Conservation (phyloP, 2,797 vertebrate species). For the Decapterus maruadsi region DNA sequence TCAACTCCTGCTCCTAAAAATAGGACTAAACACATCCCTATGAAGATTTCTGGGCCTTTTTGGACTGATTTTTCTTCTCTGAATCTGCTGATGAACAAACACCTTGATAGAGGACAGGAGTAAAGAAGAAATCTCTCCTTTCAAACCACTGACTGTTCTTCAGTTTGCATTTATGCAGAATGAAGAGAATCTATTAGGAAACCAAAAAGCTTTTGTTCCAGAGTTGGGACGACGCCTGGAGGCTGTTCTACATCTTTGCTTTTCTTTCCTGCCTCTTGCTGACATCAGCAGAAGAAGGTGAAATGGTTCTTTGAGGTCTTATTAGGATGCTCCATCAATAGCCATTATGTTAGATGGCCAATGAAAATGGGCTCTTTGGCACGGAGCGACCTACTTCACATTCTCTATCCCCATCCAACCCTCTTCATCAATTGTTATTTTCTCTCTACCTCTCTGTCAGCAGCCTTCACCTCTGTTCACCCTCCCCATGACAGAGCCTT, state of each 20-base stretch:
- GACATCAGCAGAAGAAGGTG: slow-evolving; percentile 18
- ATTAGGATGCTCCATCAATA: slow-evolving; percentile 30
- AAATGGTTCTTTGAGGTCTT: slow-evolving; percentile 28
- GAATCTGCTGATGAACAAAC: neutral
- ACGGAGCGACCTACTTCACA: slow-evolving; percentile 13
- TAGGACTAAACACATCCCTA: neutral
- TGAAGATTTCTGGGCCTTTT: neutral
- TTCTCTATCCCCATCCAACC: slow-evolving; percentile 1
- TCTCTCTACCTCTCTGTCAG: slow-evolving; percentile 5
- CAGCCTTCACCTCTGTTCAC: neutral
- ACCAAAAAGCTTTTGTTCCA: neutral
- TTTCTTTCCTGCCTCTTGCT: slow-evolving; percentile 30
- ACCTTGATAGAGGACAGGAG: neutral
- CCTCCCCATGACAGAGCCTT: slow-evolving; percentile 1
- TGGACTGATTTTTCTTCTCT: neutral
- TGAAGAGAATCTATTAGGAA: neutral
- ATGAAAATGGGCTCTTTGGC: slow-evolving; percentile 49
- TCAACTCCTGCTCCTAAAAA: neutral
- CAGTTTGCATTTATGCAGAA: neutral
- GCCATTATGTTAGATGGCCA: slow-evolving; percentile 33
- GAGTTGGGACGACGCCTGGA: neutral
- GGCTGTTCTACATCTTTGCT: neutral
- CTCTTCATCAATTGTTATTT: slow-evolving; percentile 15
- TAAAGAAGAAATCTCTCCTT: neutral
- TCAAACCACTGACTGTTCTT: neutral